Percentiles rank a stretch among this genome's conserved stretches.
Evolutionary conservation across 1,140 invertebrate species (phyloP).

Genomic region (Formica selysi): DNA sequence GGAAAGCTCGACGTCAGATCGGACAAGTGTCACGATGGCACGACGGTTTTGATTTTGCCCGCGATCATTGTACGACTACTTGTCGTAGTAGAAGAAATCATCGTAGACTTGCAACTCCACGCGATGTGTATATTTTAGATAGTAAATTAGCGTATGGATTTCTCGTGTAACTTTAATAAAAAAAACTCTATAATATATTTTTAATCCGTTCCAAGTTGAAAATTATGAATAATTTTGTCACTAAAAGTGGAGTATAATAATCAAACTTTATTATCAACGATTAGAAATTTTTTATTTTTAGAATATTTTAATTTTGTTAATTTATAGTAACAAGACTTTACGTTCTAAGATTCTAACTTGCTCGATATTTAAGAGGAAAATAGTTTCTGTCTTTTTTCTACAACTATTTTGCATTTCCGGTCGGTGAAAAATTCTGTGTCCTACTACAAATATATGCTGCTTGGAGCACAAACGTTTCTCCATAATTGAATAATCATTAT

Average conservation of each 20-base stretch:
- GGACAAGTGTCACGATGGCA: neutral
- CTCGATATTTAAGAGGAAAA: neutral
- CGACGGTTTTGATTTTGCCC: slow-evolving; percentile 27
- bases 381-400: neutral
- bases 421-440: neutral
- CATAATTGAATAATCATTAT: slow-evolving; percentile 37
- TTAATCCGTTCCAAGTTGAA: neutral
- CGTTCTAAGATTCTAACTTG: neutral
- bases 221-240: neutral
- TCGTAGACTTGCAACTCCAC: neutral
- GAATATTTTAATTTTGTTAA: neutral
- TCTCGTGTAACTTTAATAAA: neutral
- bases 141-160: neutral
- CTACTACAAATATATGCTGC: neutral
- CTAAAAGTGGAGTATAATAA: neutral
- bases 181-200: neutral
- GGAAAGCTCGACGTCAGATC: slow-evolving; percentile 48
- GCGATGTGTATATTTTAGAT: neutral
- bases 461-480: slow-evolving; percentile 11
- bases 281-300: neutral
- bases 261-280: neutral
- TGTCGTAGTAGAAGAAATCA: neutral
- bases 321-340: neutral
- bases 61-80: neutral
- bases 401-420: slow-evolving; percentile 15